Percentiles rank a stretch among this genome's conserved stretches.
Evolutionary conservation across 2,113 vertebrate species (phyloP).

Genomic region (Thinocorus orbignyianus): DNA sequence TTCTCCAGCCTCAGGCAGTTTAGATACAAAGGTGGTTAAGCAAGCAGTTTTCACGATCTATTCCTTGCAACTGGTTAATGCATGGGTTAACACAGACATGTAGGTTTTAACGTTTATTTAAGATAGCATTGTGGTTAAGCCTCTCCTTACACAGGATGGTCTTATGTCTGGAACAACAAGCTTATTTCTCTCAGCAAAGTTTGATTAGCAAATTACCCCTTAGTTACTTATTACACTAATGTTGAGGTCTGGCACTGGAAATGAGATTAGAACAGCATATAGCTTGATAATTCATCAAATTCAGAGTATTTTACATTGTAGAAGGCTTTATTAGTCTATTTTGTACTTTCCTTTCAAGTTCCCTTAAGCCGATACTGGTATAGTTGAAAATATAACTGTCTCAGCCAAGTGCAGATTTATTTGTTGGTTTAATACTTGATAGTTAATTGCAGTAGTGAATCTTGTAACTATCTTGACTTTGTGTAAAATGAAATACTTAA

Average conservation of each 20-base stretch:
- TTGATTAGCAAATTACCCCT: too few species aligned
- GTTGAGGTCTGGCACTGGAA: not conserved
- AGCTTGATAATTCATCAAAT: not conserved
- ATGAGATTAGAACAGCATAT: not conserved
- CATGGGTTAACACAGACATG: too few species aligned
- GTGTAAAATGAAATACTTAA: not conserved
- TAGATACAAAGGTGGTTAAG: too few species aligned
- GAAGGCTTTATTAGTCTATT: not conserved
- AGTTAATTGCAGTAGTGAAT: not conserved
- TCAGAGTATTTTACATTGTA: not conserved
- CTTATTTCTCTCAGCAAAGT: too few species aligned
- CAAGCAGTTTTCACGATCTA: too few species aligned
- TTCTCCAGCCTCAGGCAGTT: too few species aligned
- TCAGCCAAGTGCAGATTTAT: not conserved
- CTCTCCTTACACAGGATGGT: too few species aligned
- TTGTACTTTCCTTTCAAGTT: not conserved
- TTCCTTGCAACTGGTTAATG: too few species aligned
- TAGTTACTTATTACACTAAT: too few species aligned
- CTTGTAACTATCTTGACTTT: not conserved
- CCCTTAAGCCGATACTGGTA: rapidly evolving
- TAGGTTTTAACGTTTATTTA: too few species aligned
- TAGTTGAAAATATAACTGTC: not conserved
- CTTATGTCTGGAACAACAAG: too few species aligned
- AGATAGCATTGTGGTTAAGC: too few species aligned
- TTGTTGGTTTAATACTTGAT: not conserved